Percentiles rank a stretch among this genome's conserved stretches.
These are phyloP conservation scores for Atlantisia rogersi DNA, from an alignment of 2,113 vertebrate species.

Conservation along the genomic window DNA sequence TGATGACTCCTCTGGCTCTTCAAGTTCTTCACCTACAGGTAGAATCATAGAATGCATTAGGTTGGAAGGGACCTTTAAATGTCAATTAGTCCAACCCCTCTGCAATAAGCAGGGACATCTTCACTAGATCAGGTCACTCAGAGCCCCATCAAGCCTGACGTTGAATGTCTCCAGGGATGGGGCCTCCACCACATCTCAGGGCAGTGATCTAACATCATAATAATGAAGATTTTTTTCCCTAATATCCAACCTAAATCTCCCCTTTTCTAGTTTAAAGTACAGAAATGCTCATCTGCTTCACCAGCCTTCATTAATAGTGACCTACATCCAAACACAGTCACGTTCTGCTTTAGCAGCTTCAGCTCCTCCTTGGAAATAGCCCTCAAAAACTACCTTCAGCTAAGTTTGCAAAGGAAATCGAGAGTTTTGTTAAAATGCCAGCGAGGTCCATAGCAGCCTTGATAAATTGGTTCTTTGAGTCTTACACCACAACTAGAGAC, in stretches of 20 bases:
- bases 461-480: background rate
- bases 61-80: too few species aligned
- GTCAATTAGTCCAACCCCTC: too few species aligned
- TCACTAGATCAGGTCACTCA: too few species aligned
- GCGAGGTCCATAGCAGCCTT: background rate
- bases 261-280: too few species aligned
- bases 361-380: background rate
- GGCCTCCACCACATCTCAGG: too few species aligned
- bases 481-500: background rate
- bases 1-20: background rate
- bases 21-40: background rate
- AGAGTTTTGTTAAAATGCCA: background rate
- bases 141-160: too few species aligned
- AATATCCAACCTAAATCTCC: too few species aligned
- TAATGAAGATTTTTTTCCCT: too few species aligned
- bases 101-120: too few species aligned
- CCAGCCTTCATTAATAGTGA: background rate
- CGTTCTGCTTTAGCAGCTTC: background rate
- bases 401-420: background rate
- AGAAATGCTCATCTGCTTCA: background rate
- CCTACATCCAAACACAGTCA: background rate
- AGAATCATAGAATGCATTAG: too few species aligned
- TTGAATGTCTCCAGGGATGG: too few species aligned
- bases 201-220: too few species aligned
- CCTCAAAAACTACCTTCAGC: background rate